Evolutionary conservation across 2,888 invertebrate genomes (phyloP).

Genomic region (Eilema caniola): DNA sequence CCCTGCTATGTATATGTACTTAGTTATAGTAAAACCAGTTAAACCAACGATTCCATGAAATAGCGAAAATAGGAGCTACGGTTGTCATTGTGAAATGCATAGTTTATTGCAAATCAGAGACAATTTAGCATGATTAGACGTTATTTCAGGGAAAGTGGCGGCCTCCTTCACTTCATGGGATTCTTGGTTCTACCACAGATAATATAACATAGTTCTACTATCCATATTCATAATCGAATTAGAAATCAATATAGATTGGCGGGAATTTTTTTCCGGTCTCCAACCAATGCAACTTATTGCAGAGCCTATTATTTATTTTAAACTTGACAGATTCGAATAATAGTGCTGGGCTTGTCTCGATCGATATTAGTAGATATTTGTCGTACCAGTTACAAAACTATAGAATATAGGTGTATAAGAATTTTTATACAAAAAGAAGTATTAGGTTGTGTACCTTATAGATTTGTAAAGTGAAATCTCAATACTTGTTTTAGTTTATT

Average conservation of each 20-base stretch:
- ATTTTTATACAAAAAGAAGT: slow-evolving; percentile 8
- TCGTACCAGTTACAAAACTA: slow-evolving; percentile 4
- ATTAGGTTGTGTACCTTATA: background rate
- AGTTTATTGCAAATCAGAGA: too few relatives aligned
- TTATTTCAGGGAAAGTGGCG: too few relatives aligned
- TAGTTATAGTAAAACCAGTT: too few relatives aligned
- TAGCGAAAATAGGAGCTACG: too few relatives aligned
- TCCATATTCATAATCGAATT: background rate
- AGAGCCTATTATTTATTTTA: slow-evolving; percentile 4
- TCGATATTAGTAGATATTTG: slow-evolving; percentile 9
- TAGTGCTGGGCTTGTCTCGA: slow-evolving; percentile 7
- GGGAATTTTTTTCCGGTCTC: background rate
- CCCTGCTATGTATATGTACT: too few relatives aligned
- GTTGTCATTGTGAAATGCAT: too few relatives aligned
- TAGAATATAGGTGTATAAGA: slow-evolving; percentile 3
- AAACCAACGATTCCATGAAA: too few relatives aligned
- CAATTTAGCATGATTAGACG: too few relatives aligned
- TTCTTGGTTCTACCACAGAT: too few relatives aligned
- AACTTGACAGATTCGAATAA: background rate
- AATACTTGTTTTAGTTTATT: slow-evolving; percentile 25
- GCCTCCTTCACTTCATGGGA: too few relatives aligned
- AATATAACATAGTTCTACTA: too few relatives aligned
- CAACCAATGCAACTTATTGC: background rate
- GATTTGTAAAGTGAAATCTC: slow-evolving; percentile 28
- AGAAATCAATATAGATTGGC: background rate